Conservation (phyloP, 2,113 vertebrate species). For the Plecotus auritus region DNA sequence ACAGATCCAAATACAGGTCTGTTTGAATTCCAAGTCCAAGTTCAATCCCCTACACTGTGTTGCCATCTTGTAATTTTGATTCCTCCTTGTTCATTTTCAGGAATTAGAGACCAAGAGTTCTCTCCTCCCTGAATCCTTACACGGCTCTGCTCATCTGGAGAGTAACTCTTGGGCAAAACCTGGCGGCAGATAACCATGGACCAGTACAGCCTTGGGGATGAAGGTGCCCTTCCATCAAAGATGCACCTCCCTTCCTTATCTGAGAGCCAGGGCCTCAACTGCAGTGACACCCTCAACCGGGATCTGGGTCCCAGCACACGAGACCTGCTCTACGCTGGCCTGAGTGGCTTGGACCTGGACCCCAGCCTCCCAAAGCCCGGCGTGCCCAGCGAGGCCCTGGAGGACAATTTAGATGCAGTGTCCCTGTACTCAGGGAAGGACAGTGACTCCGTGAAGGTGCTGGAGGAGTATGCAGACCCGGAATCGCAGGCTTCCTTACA, state of each 20-base stretch:
- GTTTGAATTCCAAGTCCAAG: neutral
- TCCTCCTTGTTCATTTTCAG: constrained; percentile 23
- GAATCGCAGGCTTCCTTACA: constrained; percentile 61
- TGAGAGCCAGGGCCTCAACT: constrained; percentile 57
- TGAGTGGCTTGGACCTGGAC: constrained; percentile 61
- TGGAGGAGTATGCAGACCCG: constrained; percentile 54
- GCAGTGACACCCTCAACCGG: constrained; percentile 56
- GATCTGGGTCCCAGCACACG: constrained; percentile 54
- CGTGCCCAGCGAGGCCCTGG: constrained; percentile 29
- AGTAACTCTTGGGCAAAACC: neutral
- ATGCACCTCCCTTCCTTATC: constrained; percentile 64
- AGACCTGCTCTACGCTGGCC: constrained; percentile 61
- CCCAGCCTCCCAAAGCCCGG: constrained; percentile 16
- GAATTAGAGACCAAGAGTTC: neutral
- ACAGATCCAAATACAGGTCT: neutral
- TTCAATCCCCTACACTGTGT: rapidly evolving
- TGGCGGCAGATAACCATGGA: constrained; percentile 65
- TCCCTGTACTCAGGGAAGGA: constrained; percentile 67
- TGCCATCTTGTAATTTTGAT: neutral
- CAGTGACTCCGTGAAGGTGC: constrained; percentile 53
- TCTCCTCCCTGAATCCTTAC: neutral
- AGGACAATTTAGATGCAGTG: constrained; percentile 57
- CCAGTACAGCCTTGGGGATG: constrained; percentile 54
- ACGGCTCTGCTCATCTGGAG: neutral
- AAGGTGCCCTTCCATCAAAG: constrained; percentile 58